Base-by-base conservation (phyloP, 2,888 invertebrate species). In the Oasisia sp. region DNA sequence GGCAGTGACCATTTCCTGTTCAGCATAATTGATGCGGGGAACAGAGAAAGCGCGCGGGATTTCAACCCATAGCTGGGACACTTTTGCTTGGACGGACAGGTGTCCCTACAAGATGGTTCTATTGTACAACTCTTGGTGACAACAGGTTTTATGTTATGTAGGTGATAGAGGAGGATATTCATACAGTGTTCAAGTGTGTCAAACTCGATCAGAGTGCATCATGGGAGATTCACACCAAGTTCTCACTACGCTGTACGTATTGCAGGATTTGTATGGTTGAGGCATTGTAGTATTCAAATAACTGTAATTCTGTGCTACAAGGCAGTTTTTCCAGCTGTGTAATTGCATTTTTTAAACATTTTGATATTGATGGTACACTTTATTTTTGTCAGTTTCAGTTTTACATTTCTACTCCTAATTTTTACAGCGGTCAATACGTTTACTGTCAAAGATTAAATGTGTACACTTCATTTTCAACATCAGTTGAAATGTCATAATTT, bases 201-300 rank as follows among this genome's bases (percentile, higher is more conserved):
- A 74, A 27, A 7, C 74, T 74, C n/a, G 27, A 27, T 74, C 14
- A 74, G 14, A 74, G 19, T 27, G 74, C 14, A 7, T 74, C 74
- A 19, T 74, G 74, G 74, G 19, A 74, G 74, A 74, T 74, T 74
- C 74, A 74, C 74, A 74, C 74, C 74, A 74, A 74, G 74, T 74
- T 74, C 74, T 74, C 74, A 19, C n/a, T 74, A 27, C 74, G n/a
- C 74, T 74, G 74, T 74, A 74, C 27, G 74, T 74, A 74, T 27
- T 74, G 74, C 19, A 50, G 50, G 14, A 12, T 50, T 14, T 14
- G 50, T 50, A 50, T 9, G 14, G 14, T 50, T 50, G 5, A 50
- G 50, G 50, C 50, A 14, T 50, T 50, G 9, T 50, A 74, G 74
- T 74, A 74, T 74, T 74, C 19, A 74, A 74, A 74, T n/a, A 74